Evolutionary conservation across 2,113 vertebrate species (phyloP).

Genomic region (Coracopsis vasa): DNA sequence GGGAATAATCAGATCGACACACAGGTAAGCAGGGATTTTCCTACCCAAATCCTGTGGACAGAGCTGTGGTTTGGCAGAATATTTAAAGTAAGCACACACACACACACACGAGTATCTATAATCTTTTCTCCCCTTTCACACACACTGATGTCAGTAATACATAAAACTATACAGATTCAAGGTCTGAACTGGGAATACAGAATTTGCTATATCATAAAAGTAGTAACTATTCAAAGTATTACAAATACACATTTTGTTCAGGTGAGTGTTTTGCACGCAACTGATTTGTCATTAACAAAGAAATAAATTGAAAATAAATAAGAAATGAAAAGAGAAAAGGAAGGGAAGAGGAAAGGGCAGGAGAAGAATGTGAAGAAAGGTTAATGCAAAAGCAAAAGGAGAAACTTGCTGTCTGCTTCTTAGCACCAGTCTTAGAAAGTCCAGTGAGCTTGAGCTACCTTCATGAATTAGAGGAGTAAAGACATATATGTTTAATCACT

Average conservation of each 20-base stretch:
- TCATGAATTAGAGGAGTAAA: constrained; percentile 42
- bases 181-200: background rate
- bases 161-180: background rate
- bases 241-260: background rate
- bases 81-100: background rate
- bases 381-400: background rate
- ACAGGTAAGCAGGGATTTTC: constrained; percentile 32
- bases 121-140: background rate
- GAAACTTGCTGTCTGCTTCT: background rate
- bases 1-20: background rate
- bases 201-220: background rate
- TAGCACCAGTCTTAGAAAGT: background rate
- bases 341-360: background rate
- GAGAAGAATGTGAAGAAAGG: background rate
- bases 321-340: background rate
- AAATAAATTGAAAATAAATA: background rate
- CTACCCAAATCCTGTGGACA: background rate
- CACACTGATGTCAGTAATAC: background rate
- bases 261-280: background rate
- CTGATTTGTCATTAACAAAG: background rate
- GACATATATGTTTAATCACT: constrained; percentile 50
- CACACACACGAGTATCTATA: background rate
- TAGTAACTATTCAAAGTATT: background rate
- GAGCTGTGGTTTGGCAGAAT: background rate
- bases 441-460: background rate